These are phyloP conservation scores for Strix occidentalis DNA, from an alignment of 2,797 vertebrate species.

Conservation along the genomic window DNA sequence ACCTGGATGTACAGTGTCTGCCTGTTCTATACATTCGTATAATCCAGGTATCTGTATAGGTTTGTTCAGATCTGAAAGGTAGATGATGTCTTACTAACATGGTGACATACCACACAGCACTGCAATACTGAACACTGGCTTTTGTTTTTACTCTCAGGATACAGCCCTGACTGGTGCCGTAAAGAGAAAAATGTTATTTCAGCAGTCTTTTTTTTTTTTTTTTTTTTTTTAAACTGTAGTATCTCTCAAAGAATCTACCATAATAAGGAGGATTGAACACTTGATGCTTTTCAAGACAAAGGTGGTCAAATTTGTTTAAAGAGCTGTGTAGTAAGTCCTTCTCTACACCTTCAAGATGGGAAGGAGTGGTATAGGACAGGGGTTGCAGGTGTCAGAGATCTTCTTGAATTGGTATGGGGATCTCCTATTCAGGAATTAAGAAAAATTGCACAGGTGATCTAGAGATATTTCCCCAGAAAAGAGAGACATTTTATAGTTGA, in stretches of 20 bases:
- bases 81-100: background rate
- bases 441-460: background rate
- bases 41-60: background rate
- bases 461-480: background rate
- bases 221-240: background rate
- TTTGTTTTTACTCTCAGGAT: background rate
- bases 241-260: background rate
- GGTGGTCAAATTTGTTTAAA: background rate
- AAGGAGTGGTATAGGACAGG: background rate
- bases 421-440: background rate
- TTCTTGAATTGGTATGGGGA: background rate
- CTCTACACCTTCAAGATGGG: background rate
- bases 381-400: background rate
- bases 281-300: background rate
- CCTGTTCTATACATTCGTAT: background rate
- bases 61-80: background rate
- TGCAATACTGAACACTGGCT: background rate
- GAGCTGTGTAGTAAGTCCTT: background rate
- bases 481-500: background rate
- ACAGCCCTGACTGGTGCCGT: background rate
- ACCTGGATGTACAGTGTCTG: background rate
- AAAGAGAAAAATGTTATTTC: background rate
- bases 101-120: background rate
- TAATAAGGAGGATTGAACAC: background rate
- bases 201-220: background rate